Evolutionary conservation across 2,113 vertebrate genomes (phyloP).

Genomic region (Zosterops borbonicus): DNA sequence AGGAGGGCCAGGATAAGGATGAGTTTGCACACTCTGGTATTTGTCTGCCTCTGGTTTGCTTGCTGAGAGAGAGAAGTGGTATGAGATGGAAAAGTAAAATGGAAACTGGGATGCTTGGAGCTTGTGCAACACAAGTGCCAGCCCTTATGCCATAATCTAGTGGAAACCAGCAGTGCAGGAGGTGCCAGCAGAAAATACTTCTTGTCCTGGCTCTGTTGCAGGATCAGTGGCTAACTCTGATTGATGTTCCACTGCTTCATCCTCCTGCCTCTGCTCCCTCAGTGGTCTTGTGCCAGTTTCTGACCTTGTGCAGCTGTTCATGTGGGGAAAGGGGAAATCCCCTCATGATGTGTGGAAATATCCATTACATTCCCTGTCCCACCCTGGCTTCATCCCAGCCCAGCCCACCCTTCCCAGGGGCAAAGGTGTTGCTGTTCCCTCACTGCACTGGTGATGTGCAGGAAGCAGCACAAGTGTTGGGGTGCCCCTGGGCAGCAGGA

Average conservation of each 20-base stretch:
- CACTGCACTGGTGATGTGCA: accelerated
- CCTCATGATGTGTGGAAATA: accelerated
- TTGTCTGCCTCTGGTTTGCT: neutral
- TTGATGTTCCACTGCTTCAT: neutral
- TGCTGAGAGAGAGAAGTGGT: neutral
- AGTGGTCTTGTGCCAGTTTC: neutral
- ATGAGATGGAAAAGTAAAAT: neutral
- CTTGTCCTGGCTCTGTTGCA: neutral
- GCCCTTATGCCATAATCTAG: neutral
- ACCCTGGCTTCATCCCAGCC: neutral
- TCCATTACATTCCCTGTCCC: accelerated
- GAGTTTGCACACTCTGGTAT: neutral
- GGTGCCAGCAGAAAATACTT: neutral
- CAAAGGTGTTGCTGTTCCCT: neutral
- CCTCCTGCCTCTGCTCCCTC: neutral
- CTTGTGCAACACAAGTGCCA: neutral
- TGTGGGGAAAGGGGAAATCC: neutral
- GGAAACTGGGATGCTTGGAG: neutral
- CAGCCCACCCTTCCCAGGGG: neutral
- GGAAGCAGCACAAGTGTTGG: accelerated
- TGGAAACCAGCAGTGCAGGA: neutral
- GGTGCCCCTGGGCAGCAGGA: neutral
- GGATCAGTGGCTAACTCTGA: neutral
- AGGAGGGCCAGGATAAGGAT: neutral
- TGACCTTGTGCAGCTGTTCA: neutral